phyloP scores from a whole-genome alignment of 2,888 invertebrate species.

The Artemia sinica region DNA sequence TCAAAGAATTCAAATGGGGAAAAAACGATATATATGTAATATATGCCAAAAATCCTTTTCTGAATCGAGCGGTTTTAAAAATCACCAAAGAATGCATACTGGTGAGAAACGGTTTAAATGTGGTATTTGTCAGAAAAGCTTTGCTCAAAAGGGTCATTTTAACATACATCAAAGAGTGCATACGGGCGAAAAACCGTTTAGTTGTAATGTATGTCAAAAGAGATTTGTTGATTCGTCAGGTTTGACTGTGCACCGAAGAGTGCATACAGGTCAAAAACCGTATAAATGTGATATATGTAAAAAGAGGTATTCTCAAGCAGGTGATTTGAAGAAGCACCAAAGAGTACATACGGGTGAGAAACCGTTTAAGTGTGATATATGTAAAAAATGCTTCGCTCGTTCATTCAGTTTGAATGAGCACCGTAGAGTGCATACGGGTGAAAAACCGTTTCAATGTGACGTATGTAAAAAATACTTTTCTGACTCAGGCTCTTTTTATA shows the following conservation, averaged over 20 bases:
- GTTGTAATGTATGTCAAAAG: neutral
- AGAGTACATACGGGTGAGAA: neutral
- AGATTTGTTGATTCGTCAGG: neutral
- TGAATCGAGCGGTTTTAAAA: too few relatives aligned
- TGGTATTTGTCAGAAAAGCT: neutral
- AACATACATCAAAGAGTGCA: neutral
- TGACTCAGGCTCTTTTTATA: too few relatives aligned
- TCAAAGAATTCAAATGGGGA: too few relatives aligned
- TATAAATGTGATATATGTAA: neutral
- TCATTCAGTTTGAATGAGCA: too few relatives aligned
- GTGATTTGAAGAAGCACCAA: neutral
- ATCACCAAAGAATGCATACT: too few relatives aligned
- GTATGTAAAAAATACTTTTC: too few relatives aligned
- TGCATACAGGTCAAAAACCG: neutral
- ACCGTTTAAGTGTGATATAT: conserved; percentile 16
- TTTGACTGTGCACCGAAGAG: conserved; percentile 1
- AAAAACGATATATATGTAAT: too few relatives aligned
- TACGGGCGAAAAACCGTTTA: neutral
- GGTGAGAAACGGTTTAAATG: too few relatives aligned
- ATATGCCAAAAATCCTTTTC: too few relatives aligned
- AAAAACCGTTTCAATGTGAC: too few relatives aligned
- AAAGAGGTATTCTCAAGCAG: neutral
- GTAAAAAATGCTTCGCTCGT: neutral
- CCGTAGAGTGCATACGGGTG: too few relatives aligned
- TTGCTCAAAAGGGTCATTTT: neutral